Evolutionary conservation across 2,113 vertebrate species (phyloP).

Genomic region (Manacus vitellinus): DNA sequence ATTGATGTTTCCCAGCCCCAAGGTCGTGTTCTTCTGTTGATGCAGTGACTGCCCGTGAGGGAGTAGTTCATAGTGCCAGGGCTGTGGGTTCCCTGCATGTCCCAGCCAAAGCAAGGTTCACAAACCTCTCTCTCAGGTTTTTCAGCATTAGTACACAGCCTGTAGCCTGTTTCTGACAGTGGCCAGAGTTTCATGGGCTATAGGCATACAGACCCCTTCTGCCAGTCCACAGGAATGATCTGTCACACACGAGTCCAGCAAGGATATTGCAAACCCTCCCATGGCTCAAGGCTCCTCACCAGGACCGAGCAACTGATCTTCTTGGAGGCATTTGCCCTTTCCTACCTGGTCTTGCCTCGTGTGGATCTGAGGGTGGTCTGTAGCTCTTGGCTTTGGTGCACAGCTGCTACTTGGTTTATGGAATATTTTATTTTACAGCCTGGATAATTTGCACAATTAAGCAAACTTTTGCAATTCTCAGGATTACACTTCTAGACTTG

Average conservation of each 20-base stretch:
- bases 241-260: conserved; percentile 50
- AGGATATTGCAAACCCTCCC: conserved; percentile 25
- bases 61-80: rapidly evolving
- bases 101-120: conserved; percentile 11
- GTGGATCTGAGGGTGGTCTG: neutral
- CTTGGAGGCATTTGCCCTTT: conserved; percentile 27
- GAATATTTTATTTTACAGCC: neutral
- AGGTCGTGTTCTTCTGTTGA: neutral
- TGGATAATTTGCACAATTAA: neutral
- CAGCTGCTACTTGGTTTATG: neutral
- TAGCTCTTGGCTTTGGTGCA: neutral
- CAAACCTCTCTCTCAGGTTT: neutral
- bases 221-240: rapidly evolving
- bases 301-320: conserved; percentile 45
- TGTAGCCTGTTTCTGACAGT: neutral
- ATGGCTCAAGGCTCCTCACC: conserved; percentile 49
- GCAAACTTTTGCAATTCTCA: neutral
- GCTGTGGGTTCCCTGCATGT: neutral
- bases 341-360: conserved; percentile 59
- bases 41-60: rapidly evolving
- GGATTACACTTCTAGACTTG: neutral
- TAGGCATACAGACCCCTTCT: neutral
- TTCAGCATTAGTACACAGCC: neutral
- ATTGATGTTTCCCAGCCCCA: neutral
- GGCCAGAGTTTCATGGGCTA: neutral